A percentile compares a stretch with the other conserved stretches of the same genome.
Evolutionary conservation across 2,888 invertebrate genomes (phyloP).

Genomic region (Mimachlamys varia): DNA sequence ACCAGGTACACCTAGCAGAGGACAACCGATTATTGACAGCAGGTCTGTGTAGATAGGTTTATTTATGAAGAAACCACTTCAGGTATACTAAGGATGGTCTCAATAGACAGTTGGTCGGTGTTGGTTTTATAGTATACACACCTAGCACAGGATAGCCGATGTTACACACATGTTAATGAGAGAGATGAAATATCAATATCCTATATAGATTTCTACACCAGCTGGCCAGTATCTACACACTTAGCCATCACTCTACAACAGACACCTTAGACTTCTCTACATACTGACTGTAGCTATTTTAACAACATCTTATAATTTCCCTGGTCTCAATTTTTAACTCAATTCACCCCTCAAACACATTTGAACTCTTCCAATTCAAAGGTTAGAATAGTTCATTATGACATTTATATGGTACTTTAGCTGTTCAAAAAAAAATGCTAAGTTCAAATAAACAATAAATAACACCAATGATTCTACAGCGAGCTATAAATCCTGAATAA

Average conservation of each 20-base stretch:
- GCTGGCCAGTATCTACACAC: background rate
- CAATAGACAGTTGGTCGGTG: background rate
- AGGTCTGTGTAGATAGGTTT: background rate
- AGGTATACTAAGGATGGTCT: background rate
- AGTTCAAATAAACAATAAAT: too few species aligned
- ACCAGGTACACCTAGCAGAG: background rate
- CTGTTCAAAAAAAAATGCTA: too few species aligned
- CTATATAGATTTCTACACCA: background rate
- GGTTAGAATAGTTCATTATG: too few species aligned
- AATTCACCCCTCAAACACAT: too few species aligned
- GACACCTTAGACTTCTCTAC: background rate
- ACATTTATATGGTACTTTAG: too few species aligned
- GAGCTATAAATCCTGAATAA: too few species aligned
- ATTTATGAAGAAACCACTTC: background rate
- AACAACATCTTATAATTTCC: too few species aligned
- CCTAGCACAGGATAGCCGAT: background rate
- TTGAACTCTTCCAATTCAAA: too few species aligned
- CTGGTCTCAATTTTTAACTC: too few species aligned
- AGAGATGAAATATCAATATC: background rate
- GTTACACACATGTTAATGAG: background rate
- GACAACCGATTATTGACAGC: background rate
- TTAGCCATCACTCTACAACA: background rate
- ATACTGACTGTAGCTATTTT: background rate
- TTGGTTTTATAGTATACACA: background rate
- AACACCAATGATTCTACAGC: too few species aligned